A percentile compares a stretch with the other conserved stretches of the same genome.
These are phyloP conservation scores for Pocillopora meandrina DNA, from an alignment of 92 coral and sea anemone genomes.

Conservation along the genomic window DNA sequence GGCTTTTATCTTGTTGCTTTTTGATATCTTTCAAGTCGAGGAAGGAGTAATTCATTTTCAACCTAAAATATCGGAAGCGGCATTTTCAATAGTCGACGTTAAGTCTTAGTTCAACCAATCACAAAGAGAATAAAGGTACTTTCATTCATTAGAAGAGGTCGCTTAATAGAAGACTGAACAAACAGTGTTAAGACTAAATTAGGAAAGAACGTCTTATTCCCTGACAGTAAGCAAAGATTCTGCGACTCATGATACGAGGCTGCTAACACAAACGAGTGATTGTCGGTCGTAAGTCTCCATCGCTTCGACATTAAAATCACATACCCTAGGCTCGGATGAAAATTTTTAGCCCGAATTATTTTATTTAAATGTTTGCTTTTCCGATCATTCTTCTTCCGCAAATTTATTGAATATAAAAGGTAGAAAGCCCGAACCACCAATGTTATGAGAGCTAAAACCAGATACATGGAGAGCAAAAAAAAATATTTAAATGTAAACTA, in stretches of 20 bases:
- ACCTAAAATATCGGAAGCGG: conserved; percentile 31
- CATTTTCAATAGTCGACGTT: conserved; percentile 3
- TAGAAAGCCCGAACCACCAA: conserved; percentile 3
- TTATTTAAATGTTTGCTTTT: conserved; percentile 14
- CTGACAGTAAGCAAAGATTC: conserved; percentile 20
- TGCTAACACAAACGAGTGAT: background rate
- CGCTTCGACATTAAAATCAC: conserved; percentile 4
- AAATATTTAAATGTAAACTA: background rate
- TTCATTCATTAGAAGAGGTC: conserved; percentile 27
- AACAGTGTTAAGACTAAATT: conserved; percentile 26
- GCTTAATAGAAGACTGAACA: conserved; percentile 32
- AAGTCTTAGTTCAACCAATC: conserved; percentile 11
- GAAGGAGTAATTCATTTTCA: conserved; percentile 28
- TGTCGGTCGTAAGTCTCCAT: conserved; percentile 2
- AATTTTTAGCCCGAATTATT: background rate
- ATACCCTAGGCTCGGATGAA: background rate
- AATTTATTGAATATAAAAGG: conserved; percentile 28
- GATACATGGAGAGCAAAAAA: conserved; percentile 21
- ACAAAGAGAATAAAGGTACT: background rate
- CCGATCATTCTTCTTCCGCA: background rate
- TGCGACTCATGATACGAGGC: background rate
- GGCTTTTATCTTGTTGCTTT: conserved; percentile 1
- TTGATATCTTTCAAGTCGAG: conserved; percentile 12
- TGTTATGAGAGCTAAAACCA: conserved; percentile 12
- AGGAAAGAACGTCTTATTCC: background rate